Evolutionary conservation across 2,113 vertebrate species (phyloP).

Genomic region (Lethenteron camtschaticum): DNA sequence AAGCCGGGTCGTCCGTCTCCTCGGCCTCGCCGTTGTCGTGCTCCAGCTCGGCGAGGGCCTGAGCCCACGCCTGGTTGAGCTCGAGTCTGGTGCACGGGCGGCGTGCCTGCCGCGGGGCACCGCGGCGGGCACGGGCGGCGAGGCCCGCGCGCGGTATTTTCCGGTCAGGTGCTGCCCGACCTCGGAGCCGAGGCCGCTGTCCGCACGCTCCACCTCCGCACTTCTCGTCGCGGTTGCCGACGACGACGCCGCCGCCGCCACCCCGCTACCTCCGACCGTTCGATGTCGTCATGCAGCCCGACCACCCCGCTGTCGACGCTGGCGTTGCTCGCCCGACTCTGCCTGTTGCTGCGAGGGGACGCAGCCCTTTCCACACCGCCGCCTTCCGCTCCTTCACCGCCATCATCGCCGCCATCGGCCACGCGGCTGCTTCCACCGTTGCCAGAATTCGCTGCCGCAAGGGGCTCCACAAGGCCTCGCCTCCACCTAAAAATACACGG

Average conservation of each 20-base stretch:
- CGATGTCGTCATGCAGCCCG: constrained; percentile 32
- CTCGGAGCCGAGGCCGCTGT: constrained; percentile 49
- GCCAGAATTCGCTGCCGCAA: too few species aligned
- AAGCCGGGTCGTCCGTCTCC: not conserved
- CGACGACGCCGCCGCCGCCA: constrained; percentile 10
- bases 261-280: constrained; percentile 26
- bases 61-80: constrained; percentile 30
- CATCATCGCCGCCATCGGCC: too few species aligned
- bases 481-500: too few species aligned
- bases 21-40: not conserved
- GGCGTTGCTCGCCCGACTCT: constrained; percentile 50
- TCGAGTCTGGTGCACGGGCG: constrained; percentile 8
- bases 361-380: constrained; percentile 41
- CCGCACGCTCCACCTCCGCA: constrained; percentile 41
- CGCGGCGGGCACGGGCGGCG: constrained; percentile 16
- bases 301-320: constrained; percentile 63
- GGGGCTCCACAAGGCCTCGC: too few species aligned
- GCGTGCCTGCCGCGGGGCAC: too few species aligned
- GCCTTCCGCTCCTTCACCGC: too few species aligned
- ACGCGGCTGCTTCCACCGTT: too few species aligned
- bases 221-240: not conserved
- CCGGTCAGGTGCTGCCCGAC: constrained; percentile 42
- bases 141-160: constrained; percentile 12
- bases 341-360: constrained; percentile 34
- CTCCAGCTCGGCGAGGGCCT: not conserved